Percentiles rank a stretch among this genome's conserved stretches.
phyloP scores from a whole-genome alignment of 2,888 invertebrate species.

The Calliopum simillimum region DNA sequence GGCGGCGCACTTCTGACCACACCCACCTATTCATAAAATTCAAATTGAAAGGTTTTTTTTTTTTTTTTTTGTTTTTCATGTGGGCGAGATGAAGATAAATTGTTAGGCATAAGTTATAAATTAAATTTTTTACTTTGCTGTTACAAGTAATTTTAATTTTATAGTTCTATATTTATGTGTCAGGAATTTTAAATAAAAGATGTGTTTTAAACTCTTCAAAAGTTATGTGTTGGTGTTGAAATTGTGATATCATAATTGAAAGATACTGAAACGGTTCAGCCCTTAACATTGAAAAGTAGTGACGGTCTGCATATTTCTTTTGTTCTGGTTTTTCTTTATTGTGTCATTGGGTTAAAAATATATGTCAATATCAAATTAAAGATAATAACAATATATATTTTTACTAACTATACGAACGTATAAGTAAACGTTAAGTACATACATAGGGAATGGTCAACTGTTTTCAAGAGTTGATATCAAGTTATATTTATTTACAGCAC shows the following conservation, averaged over 20 bases:
- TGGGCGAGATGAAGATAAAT: constrained; percentile 32
- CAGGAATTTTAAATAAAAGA: constrained; percentile 16
- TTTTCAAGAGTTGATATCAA: too few relatives aligned
- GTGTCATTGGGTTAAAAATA: constrained; percentile 3
- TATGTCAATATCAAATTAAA: constrained; percentile 24
- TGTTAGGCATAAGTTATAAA: constrained; percentile 26
- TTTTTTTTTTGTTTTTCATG: constrained; percentile 14
- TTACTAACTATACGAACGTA: too few relatives aligned
- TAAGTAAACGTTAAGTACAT: too few relatives aligned
- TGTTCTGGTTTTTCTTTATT: not conserved
- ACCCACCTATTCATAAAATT: constrained; percentile 20
- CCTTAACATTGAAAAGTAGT: not conserved
- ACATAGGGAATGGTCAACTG: too few relatives aligned
- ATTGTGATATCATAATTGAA: too few relatives aligned
- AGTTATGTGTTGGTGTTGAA: not conserved
- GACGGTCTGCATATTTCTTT: not conserved
- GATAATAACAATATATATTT: constrained; percentile 14
- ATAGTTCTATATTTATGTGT: constrained; percentile 15
- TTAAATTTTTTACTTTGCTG: constrained; percentile 2
- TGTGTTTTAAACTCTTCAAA: not conserved
- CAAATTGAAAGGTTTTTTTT: not conserved
- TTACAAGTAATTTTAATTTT: constrained; percentile 8
- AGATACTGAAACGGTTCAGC: too few relatives aligned
- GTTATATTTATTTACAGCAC: too few relatives aligned
- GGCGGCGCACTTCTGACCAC: constrained; percentile 4